These are phyloP conservation scores for Rapana venosa DNA, from an alignment of 2,888 invertebrate species.

Conservation along the genomic window DNA sequence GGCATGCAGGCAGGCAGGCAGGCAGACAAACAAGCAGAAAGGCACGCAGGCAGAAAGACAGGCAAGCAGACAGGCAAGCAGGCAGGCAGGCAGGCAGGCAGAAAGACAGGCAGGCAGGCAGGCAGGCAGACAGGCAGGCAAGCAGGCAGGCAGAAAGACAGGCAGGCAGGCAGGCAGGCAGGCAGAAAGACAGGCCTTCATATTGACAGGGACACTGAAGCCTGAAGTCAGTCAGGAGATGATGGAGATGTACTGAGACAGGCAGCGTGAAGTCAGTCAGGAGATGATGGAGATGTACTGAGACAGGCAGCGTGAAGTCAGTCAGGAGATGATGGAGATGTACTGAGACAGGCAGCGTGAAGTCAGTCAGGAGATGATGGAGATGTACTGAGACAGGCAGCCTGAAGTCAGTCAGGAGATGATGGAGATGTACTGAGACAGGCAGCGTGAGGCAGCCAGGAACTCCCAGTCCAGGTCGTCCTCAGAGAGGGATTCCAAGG, in stretches of 20 bases:
- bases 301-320: conserved; percentile 32
- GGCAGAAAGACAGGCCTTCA: too few species aligned
- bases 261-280: conserved; percentile 31
- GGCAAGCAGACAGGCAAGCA: too few species aligned
- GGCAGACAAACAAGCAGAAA: too few species aligned
- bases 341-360: conserved; percentile 34
- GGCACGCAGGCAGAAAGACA: too few species aligned
- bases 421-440: conserved; percentile 30
- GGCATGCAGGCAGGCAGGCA: too few species aligned
- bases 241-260: conserved; percentile 30
- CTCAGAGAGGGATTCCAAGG: neutral
- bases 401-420: neutral
- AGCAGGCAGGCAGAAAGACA: too few species aligned
- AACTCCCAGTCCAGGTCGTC: conserved; percentile 34
- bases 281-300: conserved; percentile 27
- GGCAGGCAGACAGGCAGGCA: too few species aligned
- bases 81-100: neutral
- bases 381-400: conserved; percentile 35
- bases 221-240: neutral
- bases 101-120: too few species aligned
- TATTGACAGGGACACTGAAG: neutral
- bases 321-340: conserved; percentile 17
- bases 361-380: conserved; percentile 20
- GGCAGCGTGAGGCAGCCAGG: conserved; percentile 31
- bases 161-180: too few species aligned